Evolutionary conservation across 1,140 invertebrate species (phyloP), one percentile per base, ranked within the genome.

Genomic region (Drosophila trapezifrons): DNA sequence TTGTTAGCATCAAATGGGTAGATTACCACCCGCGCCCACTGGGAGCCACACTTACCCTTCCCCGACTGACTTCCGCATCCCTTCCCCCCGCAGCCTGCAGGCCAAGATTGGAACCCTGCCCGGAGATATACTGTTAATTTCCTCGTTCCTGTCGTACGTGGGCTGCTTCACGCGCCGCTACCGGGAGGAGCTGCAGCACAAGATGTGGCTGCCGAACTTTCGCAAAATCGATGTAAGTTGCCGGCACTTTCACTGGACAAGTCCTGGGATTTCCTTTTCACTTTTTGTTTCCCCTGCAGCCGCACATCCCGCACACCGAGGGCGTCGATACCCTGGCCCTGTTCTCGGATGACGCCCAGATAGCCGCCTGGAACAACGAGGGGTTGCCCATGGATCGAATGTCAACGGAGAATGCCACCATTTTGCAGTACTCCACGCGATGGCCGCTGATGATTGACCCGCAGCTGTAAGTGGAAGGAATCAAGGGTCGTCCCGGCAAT

Each of bases 381-480:
- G 97, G 98, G 5, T 92, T 99, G 54, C 98, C 98, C 10, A 96
- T 95, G 67, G 98, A 99, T 91, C 93, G 95, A 51, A 98, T 99
- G 97, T 99, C 98, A 13, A 95, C 96, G 0, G 98, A 99, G 93
- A 99, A 99, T 92, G 98, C 98, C 15, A 97, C 96, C 17, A 98
- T 99, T 79, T 93, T 99, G 20, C 96, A 95, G 9, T 97, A 97
- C 92, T 98, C 97, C 1, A 95, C 97, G 40, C 93, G 98, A 52
- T 99, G 98, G 98, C 98, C 98, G 1, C 93, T 99, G 5, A 98
- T 99, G 94, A 98, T 99, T 77, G 98, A 99, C 93, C 98, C 98
- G 4, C 97, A 97, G 90, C 86, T 95, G 90, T 92, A 70, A 80
- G 89, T 80, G 17, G 3, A 29, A 29, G 8, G 7, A 1, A 29